Conservation (phyloP, 2,113 vertebrate genomes). For the Lamprologus ornatipinnis region DNA sequence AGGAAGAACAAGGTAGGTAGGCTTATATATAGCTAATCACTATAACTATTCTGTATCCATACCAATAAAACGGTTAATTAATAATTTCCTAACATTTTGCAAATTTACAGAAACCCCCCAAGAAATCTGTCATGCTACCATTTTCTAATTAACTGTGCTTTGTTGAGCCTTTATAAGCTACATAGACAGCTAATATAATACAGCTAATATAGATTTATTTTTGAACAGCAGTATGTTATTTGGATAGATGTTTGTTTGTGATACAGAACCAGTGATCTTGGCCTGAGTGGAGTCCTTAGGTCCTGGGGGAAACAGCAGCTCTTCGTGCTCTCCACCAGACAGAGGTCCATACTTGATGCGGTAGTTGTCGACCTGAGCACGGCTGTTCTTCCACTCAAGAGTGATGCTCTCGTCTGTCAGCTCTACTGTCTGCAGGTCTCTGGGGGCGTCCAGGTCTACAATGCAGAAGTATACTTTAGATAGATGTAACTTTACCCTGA, state of each 20-base stretch:
- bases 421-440: slow-evolving; percentile 77
- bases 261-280: slow-evolving; percentile 79
- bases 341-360: slow-evolving; percentile 92
- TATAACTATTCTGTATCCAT: background rate
- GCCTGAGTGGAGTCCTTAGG: slow-evolving; percentile 78
- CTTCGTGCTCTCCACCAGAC: slow-evolving; percentile 87
- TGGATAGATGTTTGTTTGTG: background rate
- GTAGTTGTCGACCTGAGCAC: slow-evolving; percentile 77
- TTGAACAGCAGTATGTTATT: background rate
- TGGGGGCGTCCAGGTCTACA: slow-evolving; percentile 88
- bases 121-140: background rate
- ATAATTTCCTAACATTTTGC: background rate
- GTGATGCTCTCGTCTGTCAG: slow-evolving; percentile 90
- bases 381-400: slow-evolving; percentile 90
- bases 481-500: background rate
- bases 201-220: background rate
- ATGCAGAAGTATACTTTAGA: background rate
- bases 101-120: background rate
- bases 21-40: background rate
- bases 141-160: background rate
- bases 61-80: background rate
- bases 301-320: slow-evolving; percentile 79
- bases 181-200: background rate
- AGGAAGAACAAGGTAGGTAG: background rate
- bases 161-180: background rate